Evolutionary conservation across 2,888 invertebrate genomes (phyloP).

Genomic region (Nycteola revayana): DNA sequence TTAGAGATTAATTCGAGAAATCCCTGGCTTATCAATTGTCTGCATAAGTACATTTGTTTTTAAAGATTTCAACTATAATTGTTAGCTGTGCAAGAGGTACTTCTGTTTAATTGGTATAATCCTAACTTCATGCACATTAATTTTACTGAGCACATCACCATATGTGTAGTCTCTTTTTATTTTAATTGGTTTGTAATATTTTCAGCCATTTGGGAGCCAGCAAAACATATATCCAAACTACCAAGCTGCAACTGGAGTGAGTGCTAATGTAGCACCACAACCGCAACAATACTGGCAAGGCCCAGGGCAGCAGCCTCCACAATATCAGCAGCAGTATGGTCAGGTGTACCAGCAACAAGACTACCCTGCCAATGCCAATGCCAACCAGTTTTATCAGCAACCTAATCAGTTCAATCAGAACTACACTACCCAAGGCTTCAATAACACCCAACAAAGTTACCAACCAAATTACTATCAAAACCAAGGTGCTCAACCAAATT

Average conservation of each 20-base stretch:
- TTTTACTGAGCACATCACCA: no score
- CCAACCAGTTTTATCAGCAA: conserved; percentile 55
- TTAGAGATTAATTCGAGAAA: no score
- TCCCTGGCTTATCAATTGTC: no score
- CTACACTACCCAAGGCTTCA: conserved; percentile 50
- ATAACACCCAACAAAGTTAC: conserved; percentile 43
- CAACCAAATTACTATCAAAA: conserved; percentile 59
- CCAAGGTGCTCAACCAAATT: conserved; percentile 46
- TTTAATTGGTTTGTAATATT: no score
- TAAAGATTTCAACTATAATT: no score
- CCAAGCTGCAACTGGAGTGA: conserved; percentile 37
- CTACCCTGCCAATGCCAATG: conserved; percentile 50
- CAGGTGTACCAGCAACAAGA: conserved; percentile 62
- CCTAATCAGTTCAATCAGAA: conserved; percentile 56
- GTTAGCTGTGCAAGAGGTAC: no score
- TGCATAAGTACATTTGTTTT: no score
- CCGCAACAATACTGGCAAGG: conserved; percentile 68
- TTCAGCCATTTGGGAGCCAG: conserved; percentile 64
- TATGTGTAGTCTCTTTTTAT: no score
- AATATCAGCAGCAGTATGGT: conserved; percentile 69
- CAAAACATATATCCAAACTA: conserved; percentile 62
- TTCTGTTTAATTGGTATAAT: no score
- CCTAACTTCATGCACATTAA: no score
- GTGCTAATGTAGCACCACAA: conserved; percentile 39
- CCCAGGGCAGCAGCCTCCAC: conserved; percentile 43